Conservation (phyloP, 1,140 invertebrate species). For the Hydropsyche tenuis region DNA sequence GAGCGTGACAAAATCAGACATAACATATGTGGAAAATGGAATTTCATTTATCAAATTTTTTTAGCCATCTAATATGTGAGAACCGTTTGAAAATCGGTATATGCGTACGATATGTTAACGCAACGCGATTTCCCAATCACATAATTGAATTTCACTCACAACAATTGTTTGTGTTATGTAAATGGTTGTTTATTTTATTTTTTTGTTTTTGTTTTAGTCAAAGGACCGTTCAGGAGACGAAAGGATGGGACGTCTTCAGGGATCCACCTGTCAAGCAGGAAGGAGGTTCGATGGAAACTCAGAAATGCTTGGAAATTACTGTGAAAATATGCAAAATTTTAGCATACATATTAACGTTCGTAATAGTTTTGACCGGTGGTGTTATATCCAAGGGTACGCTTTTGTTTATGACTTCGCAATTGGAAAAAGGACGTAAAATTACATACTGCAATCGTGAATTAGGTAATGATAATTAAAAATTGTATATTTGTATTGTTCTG, state of each 20-base stretch:
- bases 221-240: constrained; percentile 84
- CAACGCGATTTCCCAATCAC: no score
- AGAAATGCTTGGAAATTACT: constrained; percentile 84
- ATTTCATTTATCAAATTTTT: background rate
- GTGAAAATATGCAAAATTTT: constrained; percentile 86
- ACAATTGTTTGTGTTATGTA: no score
- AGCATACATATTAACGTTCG: constrained; percentile 84
- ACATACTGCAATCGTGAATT: constrained; percentile 83
- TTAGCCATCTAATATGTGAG: no score
- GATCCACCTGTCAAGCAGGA: constrained; percentile 87
- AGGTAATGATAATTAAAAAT: constrained; percentile 69
- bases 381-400: constrained; percentile 86
- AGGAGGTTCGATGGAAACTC: constrained; percentile 86
- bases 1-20: constrained; percentile 33
- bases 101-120: no score
- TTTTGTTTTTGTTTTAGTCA: constrained; percentile 68
- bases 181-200: no score
- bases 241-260: constrained; percentile 95
- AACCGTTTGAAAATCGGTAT: no score
- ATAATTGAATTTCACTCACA: no score
- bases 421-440: constrained; percentile 75
- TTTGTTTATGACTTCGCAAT: constrained; percentile 90
- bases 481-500: no score
- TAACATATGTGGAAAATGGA: background rate
- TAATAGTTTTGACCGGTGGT: constrained; percentile 81